These are phyloP conservation scores for Nixonia krombeini DNA, from an alignment of 1,140 invertebrate genomes.

Conservation along the genomic window DNA sequence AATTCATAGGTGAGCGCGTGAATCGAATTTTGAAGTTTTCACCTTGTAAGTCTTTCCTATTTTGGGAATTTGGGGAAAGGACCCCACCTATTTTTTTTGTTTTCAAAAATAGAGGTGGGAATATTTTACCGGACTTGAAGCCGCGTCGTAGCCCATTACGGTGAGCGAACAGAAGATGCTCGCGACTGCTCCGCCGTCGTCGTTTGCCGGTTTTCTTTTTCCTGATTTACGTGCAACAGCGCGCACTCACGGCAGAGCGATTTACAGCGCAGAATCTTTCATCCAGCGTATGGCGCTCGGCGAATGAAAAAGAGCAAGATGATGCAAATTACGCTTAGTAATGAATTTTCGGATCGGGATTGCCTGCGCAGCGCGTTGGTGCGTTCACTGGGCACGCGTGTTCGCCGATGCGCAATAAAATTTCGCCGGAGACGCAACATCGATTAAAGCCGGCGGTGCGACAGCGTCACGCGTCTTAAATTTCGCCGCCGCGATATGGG, in stretches of 20 bases:
- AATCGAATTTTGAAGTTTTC: too few species aligned
- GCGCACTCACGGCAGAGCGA: neutral
- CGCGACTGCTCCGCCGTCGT: too few species aligned
- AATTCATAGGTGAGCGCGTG: too few species aligned
- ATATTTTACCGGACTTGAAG: too few species aligned
- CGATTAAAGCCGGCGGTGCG: constrained; percentile 28
- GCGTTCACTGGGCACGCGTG: constrained; percentile 2
- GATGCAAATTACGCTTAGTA: constrained; percentile 8
- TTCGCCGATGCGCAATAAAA: constrained; percentile 34
- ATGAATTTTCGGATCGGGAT: constrained; percentile 16
- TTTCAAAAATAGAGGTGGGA: too few species aligned
- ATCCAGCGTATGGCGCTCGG: neutral
- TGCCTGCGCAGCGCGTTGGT: neutral
- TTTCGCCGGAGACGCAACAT: constrained; percentile 34
- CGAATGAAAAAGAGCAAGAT: constrained; percentile 12
- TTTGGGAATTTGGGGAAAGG: too few species aligned
- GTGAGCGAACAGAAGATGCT: too few species aligned
- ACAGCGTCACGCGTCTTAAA: constrained; percentile 28
- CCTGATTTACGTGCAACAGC: neutral
- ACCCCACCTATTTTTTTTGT: too few species aligned
- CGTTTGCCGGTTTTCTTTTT: too few species aligned
- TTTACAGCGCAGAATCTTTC: neutral
- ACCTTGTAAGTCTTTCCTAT: too few species aligned
- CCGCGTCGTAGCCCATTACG: too few species aligned
- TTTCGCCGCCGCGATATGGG: constrained; percentile 26